A percentile compares a stretch with the other conserved stretches of the same genome.
Conservation (phyloP, 2,113 vertebrate species). For the Lycocorax pyrrhopterus region DNA sequence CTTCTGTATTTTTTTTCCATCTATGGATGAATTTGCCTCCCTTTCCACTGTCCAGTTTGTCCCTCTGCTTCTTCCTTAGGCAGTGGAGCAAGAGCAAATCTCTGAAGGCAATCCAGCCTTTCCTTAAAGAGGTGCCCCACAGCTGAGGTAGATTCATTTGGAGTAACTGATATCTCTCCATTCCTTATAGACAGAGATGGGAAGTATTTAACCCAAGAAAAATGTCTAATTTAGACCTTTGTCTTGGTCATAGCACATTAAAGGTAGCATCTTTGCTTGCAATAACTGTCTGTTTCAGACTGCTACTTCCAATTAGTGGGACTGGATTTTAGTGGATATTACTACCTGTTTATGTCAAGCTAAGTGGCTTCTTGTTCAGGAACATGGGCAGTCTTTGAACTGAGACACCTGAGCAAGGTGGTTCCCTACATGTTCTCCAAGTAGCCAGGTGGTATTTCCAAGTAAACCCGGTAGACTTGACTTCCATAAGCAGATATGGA, state of each 20-base stretch:
- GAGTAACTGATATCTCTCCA: neutral
- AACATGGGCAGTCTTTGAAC: neutral
- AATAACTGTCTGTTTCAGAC: neutral
- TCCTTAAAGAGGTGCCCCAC: neutral
- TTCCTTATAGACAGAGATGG: neutral
- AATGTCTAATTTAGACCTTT: neutral
- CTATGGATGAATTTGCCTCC: neutral
- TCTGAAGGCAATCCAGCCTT: neutral
- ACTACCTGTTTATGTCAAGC: neutral
- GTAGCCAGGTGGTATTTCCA: neutral
- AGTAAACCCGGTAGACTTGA: neutral
- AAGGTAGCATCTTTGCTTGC: neutral
- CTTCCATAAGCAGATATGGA: neutral
- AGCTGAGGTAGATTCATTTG: neutral
- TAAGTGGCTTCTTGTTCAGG: neutral
- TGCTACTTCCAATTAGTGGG: neutral
- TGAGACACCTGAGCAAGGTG: neutral
- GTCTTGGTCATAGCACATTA: neutral
- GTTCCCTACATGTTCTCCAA: fast-evolving
- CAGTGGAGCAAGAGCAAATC: fast-evolving
- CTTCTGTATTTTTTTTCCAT: neutral
- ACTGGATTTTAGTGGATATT: neutral
- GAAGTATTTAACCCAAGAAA: neutral
- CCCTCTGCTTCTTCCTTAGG: neutral
- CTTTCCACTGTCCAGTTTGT: neutral